Conservation (phyloP, 2,113 vertebrate genomes). For the Leptodactylus fuscus region DNA sequence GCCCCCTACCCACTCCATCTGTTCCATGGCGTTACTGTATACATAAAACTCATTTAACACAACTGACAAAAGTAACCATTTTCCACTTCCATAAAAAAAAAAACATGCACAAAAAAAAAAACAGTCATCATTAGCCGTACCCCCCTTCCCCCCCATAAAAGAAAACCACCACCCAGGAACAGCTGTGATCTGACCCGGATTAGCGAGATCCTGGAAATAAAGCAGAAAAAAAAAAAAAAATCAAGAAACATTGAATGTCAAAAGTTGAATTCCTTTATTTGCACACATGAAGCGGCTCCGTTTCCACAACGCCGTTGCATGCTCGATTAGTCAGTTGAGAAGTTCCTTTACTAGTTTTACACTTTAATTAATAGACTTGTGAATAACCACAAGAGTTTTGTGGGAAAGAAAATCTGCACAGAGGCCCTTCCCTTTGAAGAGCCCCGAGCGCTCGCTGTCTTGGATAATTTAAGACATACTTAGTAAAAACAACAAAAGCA, state of each 20-base stretch:
- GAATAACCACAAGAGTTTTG: constrained; percentile 74
- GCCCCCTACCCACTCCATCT: constrained; percentile 14
- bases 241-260: constrained; percentile 58
- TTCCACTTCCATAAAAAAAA: constrained; percentile 23
- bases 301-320: constrained; percentile 66
- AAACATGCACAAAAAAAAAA: constrained; percentile 19
- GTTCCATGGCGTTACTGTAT: constrained; percentile 10
- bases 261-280: constrained; percentile 60
- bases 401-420: constrained; percentile 74
- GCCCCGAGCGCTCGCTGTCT: constrained; percentile 64
- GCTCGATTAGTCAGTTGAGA: constrained; percentile 67
- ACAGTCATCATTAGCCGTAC: constrained; percentile 18
- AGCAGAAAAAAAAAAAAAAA: neutral
- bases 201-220: constrained; percentile 41
- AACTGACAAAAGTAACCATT: constrained; percentile 16
- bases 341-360: constrained; percentile 70
- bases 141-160: constrained; percentile 29
- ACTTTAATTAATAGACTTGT: constrained; percentile 80
- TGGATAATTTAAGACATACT: constrained; percentile 78
- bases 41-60: constrained; percentile 34
- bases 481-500: constrained; percentile 66
- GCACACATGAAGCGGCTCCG: constrained; percentile 61
- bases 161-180: constrained; percentile 37
- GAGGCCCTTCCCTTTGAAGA: constrained; percentile 73
- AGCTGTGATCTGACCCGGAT: constrained; percentile 52